phyloP scores from a whole-genome alignment of 1,140 invertebrate genomes.

The Drosophila triauraria region DNA sequence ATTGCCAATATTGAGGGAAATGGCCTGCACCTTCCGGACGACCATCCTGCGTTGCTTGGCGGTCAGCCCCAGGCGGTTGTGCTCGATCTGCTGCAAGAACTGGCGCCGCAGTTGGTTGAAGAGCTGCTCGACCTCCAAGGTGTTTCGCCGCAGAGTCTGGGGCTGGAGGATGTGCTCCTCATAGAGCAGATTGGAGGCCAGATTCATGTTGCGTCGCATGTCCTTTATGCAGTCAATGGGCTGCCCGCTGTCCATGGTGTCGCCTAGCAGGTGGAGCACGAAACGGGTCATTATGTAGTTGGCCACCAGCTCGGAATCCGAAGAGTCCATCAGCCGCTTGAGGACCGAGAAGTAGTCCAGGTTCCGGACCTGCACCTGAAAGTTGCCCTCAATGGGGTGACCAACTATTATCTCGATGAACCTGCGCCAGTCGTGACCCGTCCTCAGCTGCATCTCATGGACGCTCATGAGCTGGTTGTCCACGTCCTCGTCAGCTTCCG shows the following conservation, averaged over 20 bases:
- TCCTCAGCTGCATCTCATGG: slow-evolving; percentile 6
- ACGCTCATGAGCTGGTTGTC: slow-evolving; percentile 16
- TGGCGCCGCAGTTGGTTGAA: slow-evolving; percentile 41
- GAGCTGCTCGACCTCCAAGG: slow-evolving; percentile 9
- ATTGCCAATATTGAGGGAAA: slow-evolving; percentile 72
- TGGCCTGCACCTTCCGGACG: slow-evolving; percentile 28
- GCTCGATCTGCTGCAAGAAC: slow-evolving; percentile 30
- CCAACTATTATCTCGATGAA: slow-evolving; percentile 43
- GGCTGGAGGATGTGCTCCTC: slow-evolving; percentile 40
- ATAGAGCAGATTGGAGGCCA: slow-evolving; percentile 60
- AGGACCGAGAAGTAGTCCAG: slow-evolving; percentile 34
- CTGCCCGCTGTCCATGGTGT: slow-evolving; percentile 23
- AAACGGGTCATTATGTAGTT: slow-evolving; percentile 74
- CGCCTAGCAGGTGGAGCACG: slow-evolving; percentile 27
- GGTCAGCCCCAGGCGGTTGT: slow-evolving; percentile 32
- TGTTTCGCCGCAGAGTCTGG: neutral
- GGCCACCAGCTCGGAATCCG: slow-evolving; percentile 42
- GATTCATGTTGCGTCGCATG: slow-evolving; percentile 54
- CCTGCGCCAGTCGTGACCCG: slow-evolving; percentile 34
- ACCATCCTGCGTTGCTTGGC: slow-evolving; percentile 1
- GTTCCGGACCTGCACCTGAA: slow-evolving; percentile 18
- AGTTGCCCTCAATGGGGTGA: neutral
- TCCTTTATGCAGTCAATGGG: slow-evolving; percentile 47
- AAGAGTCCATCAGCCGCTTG: slow-evolving; percentile 23
- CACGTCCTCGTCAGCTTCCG: slow-evolving; percentile 7